A percentile compares a stretch with the other conserved stretches of the same genome.
Conservation (phyloP, 2,888 invertebrate species). For the Dicyrtomina minuta region DNA sequence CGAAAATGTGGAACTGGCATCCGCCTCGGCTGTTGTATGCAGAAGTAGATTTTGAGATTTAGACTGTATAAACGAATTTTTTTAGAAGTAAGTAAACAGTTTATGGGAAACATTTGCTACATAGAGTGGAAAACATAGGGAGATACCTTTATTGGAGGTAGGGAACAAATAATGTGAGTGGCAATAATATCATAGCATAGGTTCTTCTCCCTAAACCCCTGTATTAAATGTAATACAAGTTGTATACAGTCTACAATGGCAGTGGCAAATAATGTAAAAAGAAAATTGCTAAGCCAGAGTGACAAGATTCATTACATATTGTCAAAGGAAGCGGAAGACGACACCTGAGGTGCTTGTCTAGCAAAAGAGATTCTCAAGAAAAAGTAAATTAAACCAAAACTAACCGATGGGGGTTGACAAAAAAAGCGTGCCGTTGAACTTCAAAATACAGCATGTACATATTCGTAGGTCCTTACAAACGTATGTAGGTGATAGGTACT, state of each 20-base stretch:
- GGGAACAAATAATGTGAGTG: background rate
- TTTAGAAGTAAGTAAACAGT: too few relatives aligned
- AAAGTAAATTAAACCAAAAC: slow-evolving; percentile 22
- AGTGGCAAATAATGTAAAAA: too few relatives aligned
- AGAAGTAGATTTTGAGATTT: too few relatives aligned
- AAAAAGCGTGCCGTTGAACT: slow-evolving; percentile 29
- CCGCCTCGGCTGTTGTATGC: too few relatives aligned
- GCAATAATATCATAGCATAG: slow-evolving; percentile 8
- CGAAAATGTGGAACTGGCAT: too few relatives aligned
- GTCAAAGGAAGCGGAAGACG: slow-evolving; percentile 22
- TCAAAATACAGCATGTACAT: background rate
- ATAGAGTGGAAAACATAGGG: background rate
- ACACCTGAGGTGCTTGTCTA: slow-evolving; percentile 22
- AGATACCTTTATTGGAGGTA: too few relatives aligned
- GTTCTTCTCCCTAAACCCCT: too few relatives aligned
- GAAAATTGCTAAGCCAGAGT: background rate
- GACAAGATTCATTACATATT: slow-evolving; percentile 33
- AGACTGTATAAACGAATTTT: too few relatives aligned
- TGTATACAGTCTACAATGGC: too few relatives aligned
- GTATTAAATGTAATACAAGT: too few relatives aligned
- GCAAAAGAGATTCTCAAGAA: slow-evolving; percentile 21
- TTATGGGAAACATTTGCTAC: background rate
- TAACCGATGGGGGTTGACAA: background rate
- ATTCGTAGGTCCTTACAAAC: too few relatives aligned
- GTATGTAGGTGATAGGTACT: too few relatives aligned